A percentile compares a stretch with the other conserved stretches of the same genome.
phyloP scores from a whole-genome alignment of 2,113 vertebrate species.

The Entomyzon cyanotis region DNA sequence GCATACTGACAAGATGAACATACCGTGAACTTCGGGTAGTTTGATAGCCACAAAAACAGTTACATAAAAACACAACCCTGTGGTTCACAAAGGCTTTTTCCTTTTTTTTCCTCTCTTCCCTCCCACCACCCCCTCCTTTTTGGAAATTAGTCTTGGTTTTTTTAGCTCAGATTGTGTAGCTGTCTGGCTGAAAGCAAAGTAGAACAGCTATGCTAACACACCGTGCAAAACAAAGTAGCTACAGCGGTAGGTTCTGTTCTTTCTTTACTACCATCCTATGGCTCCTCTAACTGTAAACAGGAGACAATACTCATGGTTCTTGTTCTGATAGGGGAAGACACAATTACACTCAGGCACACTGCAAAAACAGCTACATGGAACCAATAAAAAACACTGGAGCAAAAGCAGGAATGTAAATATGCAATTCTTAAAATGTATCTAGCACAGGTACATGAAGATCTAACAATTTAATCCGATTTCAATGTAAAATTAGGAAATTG shows the following conservation, averaged over 20 bases:
- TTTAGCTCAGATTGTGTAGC: neutral
- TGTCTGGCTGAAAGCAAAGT: neutral
- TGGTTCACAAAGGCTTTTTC: neutral
- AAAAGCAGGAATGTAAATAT: neutral
- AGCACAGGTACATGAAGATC: neutral
- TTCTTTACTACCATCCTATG: neutral
- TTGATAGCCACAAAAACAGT: neutral
- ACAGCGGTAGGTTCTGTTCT: neutral
- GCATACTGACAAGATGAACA: conserved; percentile 3
- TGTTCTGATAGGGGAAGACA: neutral
- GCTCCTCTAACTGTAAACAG: neutral
- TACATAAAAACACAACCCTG: conserved; percentile 6
- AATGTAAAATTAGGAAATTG: neutral
- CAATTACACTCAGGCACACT: neutral
- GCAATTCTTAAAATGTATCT: neutral
- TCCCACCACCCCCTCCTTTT: neutral
- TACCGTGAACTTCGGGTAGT: neutral
- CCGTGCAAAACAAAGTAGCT: neutral
- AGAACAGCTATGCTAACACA: neutral
- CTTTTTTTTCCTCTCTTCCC: neutral
- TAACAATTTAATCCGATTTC: neutral
- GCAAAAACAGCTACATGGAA: neutral
- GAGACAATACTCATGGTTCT: neutral
- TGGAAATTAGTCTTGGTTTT: neutral
- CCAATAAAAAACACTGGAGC: neutral